phyloP scores from a whole-genome alignment of 2,797 vertebrate species.

The Oophaga sylvatica region DNA sequence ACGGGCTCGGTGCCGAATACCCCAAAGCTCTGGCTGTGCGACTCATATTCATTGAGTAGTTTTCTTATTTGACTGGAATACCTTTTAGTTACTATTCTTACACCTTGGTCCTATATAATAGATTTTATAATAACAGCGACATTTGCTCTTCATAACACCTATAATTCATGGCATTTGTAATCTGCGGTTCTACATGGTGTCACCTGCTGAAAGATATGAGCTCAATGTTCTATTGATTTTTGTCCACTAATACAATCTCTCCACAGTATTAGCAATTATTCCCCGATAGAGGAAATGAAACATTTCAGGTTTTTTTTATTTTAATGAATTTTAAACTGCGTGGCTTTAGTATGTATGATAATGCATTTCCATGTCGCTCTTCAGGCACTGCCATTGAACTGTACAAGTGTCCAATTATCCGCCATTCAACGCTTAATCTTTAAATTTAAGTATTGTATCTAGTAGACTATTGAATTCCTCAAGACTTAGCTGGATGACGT shows the following conservation, averaged over 20 bases:
- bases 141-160: not conserved
- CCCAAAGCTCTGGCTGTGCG: too few species aligned
- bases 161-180: not conserved
- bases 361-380: constrained; percentile 30
- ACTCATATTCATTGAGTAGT: too few species aligned
- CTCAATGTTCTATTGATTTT: constrained; percentile 40
- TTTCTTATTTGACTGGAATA: too few species aligned
- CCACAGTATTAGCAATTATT: constrained; percentile 34
- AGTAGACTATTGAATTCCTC: constrained; percentile 30
- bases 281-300: constrained; percentile 39
- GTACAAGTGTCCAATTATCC: constrained; percentile 55
- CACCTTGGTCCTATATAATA: too few species aligned
- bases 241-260: constrained; percentile 21
- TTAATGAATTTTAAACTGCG: constrained; percentile 48
- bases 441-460: constrained; percentile 30
- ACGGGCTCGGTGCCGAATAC: too few species aligned
- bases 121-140: not conserved
- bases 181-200: not conserved
- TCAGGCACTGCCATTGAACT: constrained; percentile 32
- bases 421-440: constrained; percentile 43
- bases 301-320: constrained; percentile 33
- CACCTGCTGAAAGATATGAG: constrained; percentile 18
- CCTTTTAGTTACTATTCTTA: too few species aligned
- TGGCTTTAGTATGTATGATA: constrained; percentile 23
- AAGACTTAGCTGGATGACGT: constrained; percentile 18